Base-by-base conservation (phyloP, 2,797 vertebrate species). In the Acanthurus lineatus region DNA sequence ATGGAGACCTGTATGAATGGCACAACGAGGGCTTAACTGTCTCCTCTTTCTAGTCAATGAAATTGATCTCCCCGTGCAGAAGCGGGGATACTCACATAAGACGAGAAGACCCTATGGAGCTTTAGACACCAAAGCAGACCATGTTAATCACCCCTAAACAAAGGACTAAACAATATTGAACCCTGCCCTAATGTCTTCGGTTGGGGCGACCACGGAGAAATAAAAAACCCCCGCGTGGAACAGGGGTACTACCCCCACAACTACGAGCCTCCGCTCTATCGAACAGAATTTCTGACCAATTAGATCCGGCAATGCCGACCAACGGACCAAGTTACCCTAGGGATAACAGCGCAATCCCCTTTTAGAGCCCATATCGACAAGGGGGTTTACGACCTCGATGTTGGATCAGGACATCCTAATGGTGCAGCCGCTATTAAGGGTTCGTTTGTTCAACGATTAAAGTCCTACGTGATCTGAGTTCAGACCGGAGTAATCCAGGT, bases 31-130 rank as follows among this genome's bases (percentile, higher is more conserved):
- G 82, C 78, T 77, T 51, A 77, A 38, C 92, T 94, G 93, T 93
- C 94, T 94, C 92, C 82, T 81, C 0, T 56, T 11, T 58, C n/a
- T 0, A 66, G 87, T 91, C 92, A 82, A 73, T 93, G 45, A 47
- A 47, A 47, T 47, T 47, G 45, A 47, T 47, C 45, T 16, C 15
- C 45, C 45, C 45, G 45, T 93, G 80, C 86, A 94, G 93, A 95
- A 90, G 92, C 90, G 67, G 72, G 54, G 0, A 91, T 94, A 19
- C 0, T 0, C 0, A 0, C 78, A 91, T 86, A 93, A 95, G 91
- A 93, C 92, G 88, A 94, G 88, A 95, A 95, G 93, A 94, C 93
- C 92, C 93, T 92, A 75, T 91, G 94, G 89, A 94, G 90, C 93
- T 95, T 95, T 17, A 94, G 91, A 89, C 56, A 7, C 25, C 45